Base-by-base conservation (phyloP, 1,140 invertebrate genomes). In the Chironomus striatipennis region DNA sequence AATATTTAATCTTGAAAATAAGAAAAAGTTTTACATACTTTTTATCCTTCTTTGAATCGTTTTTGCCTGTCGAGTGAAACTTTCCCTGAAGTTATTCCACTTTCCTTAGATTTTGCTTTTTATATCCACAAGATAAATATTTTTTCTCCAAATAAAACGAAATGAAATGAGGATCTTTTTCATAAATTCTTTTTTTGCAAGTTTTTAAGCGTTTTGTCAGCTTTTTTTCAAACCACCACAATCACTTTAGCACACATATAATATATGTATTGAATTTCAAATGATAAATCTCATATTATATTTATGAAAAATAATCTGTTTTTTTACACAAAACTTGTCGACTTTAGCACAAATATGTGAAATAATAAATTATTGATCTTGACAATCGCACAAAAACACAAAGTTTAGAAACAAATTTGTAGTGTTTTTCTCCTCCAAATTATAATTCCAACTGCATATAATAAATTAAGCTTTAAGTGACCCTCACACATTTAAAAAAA, bases 291-390 rank as follows among this genome's bases (percentile, higher is more conserved):
- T 34, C 24, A 34, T 34, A 34, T 34, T 34, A 34, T 34, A 34
- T 34, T 34, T 34, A 34, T 34, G 24, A 34, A 2, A 1, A 34
- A 34, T 34, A 34, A 34, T 34, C 24, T 34, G 24, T 34, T 34
- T 34, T 34, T 5, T 34, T 34, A 47, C 9, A 10, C 43, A 47
- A 47, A 47, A 9, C 15, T 47, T 47, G 43, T 47, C 43, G 43
- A 47, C 43, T 47, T 10, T 34, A 34, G 24, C 24, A 34, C 24
- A 34, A 34, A 34, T 34, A 47, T 47, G 43, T 47, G 43, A 47
- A 47, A 47, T 47, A 47, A 47, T 47, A 57, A 57, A n/a, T 57
- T 57, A 57, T 57, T 57, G 47, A 57, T 57, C 47, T 57, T 57
- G 47, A n/a, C 47, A 57, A 57, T 34, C 24, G 5, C 24, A 34